Percentiles rank a stretch among this genome's conserved stretches.
Evolutionary conservation across 1,140 invertebrate genomes (phyloP).

Genomic region (Penaeus vannamei): DNA sequence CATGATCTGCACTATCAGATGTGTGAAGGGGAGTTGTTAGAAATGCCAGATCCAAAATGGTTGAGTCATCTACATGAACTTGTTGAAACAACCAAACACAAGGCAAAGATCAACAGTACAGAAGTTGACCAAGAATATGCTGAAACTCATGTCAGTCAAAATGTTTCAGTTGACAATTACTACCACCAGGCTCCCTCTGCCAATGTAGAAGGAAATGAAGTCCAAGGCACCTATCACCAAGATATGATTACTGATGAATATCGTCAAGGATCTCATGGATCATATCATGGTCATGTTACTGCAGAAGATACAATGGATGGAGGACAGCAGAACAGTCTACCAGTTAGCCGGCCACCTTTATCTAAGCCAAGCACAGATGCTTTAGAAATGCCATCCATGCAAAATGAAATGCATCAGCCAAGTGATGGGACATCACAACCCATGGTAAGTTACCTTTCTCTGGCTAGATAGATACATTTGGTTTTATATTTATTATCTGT

Average conservation of each 20-base stretch:
- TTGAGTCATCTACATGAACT: conserved; percentile 70
- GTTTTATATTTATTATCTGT: no score
- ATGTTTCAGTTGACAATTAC: no score
- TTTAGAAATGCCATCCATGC: no score
- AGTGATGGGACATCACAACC: no score
- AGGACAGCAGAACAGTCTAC: not conserved
- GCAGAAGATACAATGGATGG: conserved; percentile 6
- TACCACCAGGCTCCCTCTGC: no score
- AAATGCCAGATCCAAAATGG: conserved; percentile 73
- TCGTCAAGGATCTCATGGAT: not conserved
- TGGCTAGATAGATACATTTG: no score
- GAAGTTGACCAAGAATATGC: not conserved
- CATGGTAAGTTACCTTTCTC: no score
- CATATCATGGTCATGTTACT: not conserved
- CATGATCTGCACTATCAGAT: conserved; percentile 80
- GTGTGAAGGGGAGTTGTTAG: conserved; percentile 70
- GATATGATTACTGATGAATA: not conserved
- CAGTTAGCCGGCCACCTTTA: no score
- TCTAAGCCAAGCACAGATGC: no score
- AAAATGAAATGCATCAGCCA: no score
- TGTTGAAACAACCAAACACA: conserved; percentile 12
- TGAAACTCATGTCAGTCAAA: not conserved
- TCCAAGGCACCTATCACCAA: not conserved
- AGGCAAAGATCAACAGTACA: not conserved
- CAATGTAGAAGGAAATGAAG: no score